A percentile compares a stretch with the other conserved stretches of the same genome.
Evolutionary conservation across 2,888 invertebrate genomes (phyloP).

Genomic region (Ormyrus thymus): DNA sequence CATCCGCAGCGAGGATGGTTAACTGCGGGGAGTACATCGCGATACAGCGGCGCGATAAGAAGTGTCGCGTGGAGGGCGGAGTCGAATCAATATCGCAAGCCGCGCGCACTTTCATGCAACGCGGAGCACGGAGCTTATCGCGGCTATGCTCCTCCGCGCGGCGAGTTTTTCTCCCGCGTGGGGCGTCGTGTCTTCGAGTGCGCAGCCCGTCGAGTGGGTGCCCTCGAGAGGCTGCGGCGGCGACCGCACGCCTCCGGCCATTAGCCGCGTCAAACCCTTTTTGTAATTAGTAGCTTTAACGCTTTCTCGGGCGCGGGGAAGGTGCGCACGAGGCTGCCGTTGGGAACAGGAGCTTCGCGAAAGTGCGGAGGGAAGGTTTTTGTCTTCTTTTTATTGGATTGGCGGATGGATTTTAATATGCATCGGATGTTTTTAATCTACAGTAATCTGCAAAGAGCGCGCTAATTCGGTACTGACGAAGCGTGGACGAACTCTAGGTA

Average conservation of each 20-base stretch:
- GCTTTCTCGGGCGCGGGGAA: not conserved
- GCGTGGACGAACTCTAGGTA: too few relatives aligned
- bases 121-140: conserved; percentile 18
- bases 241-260: conserved; percentile 1
- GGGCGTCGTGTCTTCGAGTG: not conserved
- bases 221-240: not conserved
- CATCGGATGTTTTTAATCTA: too few relatives aligned
- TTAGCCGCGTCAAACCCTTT: conserved; percentile 32
- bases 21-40: conserved; percentile 22
- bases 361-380: too few relatives aligned
- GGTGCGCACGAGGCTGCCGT: too few relatives aligned
- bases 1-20: conserved; percentile 12
- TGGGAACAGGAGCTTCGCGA: too few relatives aligned
- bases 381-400: too few relatives aligned
- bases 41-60: conserved; percentile 30
- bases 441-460: too few relatives aligned
- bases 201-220: not conserved
- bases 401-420: too few relatives aligned
- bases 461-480: too few relatives aligned
- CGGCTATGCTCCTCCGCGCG: too few relatives aligned
- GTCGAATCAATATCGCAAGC: conserved; percentile 36
- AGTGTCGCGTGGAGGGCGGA: conserved; percentile 8
- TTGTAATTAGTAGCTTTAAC: conserved; percentile 25
- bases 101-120: not conserved
- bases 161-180: not conserved